Evolutionary conservation across 2,888 invertebrate genomes (phyloP), one percentile per base, ranked within the genome.

Genomic region (Physocephala rufipes): DNA sequence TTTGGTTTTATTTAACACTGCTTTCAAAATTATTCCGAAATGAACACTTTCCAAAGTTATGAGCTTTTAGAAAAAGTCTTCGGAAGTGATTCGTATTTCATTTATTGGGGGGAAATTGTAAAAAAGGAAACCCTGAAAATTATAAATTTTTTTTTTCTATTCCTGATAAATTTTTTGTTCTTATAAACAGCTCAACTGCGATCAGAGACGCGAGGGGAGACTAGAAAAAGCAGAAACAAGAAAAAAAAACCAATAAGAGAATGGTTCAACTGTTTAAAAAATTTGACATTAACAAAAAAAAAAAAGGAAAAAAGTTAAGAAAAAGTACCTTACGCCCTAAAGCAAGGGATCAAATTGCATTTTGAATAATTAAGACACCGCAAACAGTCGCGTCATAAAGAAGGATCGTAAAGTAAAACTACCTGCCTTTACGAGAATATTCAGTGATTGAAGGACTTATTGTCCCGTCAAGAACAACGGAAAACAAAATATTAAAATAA

Each of bases 281-380:
- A 4, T 21, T 47, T 9, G 19, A 63, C 16, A 47, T 63, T 63
- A 47, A 21, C 9, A 43, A 26, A 47, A 66, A 53, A 28, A 21
- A 24, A 28, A 64, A 3, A 64, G 51, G 13, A 26, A 30, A 36
- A 5, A n/a, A n/a, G n/a, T n/a, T n/a, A n/a, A 7, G 28, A 53
- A 30, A 53, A 51, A 43, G 15, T 53, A 66, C 53, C 55, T 66
- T 53, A 66, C 66, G 66, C 66, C 66, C 55, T 21, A 55, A 53
- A 53, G 51, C 58, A 66, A 53, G 66, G 36, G 55, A 55, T 66
- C 66, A 5, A 53, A 66, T 66, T 36, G 30, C 66, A 13, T 19
- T 45, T 62, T 36, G 9, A 19, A 45, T 63, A 63, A 63, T 47
- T 63, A n/a, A 24, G 47, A 5, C 9, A 21, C 21, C 26, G 13